Base-by-base conservation (phyloP, 2,888 invertebrate genomes). In the Perdita meconis region DNA sequence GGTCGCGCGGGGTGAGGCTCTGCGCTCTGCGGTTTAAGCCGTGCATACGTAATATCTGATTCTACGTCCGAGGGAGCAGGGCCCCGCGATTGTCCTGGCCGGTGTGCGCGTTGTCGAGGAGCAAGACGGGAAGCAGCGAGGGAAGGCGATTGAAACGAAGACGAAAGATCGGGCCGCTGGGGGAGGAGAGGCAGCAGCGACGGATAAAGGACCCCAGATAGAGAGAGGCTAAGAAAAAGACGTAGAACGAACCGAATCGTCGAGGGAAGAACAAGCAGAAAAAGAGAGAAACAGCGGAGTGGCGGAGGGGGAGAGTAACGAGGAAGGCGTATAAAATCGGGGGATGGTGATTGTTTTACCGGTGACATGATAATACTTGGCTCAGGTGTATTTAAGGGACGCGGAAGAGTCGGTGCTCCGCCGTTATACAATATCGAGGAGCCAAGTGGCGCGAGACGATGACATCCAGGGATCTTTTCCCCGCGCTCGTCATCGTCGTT, bases 1-100 rank as follows among this genome's bases (percentile, higher is more conserved):
- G 65, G 51, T 38, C 26, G 30, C 6, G 30, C 2, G 56, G 73
- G 64, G 73, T 56, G 80, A 83, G 84, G 80, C 74, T n/a, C n/a
- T 83, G 87, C 82, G 87, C 87, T 88, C 85, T 86, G 82, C 79
- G 85, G 88, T 87, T 89, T 90, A 85, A 87, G 83, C 85, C 86
- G 86, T 90, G 90, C 90, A 90, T 90, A 90, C 89, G 88, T 90
- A 90, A 90, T 90, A 90, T 90, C 90, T 89, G 90, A 90, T 90
- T 90, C 85, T 85, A 87, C 86, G 84, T 86, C 85, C 84, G 84
- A 85, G 82, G 81, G 85, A 86, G 80, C 77, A 78, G 79, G 57
- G 50, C 67, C n/a, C 76, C 78, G 82, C 82, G 85, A 88, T 88
- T 85, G 85, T 86, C 82, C 86, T 66, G 77, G 84, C 78, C 75